Evolutionary conservation across 2,888 invertebrate genomes (phyloP).

Genomic region (Abrostola tripartita): DNA sequence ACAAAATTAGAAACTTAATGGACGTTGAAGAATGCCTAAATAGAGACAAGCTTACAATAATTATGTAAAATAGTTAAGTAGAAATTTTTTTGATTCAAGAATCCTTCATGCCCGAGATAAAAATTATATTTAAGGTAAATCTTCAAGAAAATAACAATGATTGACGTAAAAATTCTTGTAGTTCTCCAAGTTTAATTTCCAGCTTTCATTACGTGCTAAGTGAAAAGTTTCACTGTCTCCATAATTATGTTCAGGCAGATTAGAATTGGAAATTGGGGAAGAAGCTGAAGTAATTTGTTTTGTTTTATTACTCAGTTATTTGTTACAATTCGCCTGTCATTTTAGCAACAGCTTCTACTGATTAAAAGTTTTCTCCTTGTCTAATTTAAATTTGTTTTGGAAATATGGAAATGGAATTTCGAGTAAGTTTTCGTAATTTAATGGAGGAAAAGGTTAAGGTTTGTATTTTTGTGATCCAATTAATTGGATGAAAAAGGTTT

Average conservation of each 20-base stretch:
- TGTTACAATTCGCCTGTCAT: constrained; percentile 43
- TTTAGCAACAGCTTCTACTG: constrained; percentile 40
- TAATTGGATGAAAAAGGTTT: not conserved
- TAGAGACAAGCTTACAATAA: no score
- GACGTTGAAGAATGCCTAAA: not conserved
- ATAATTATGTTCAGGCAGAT: constrained; percentile 64
- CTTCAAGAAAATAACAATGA: constrained; percentile 48
- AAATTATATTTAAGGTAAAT: constrained; percentile 12
- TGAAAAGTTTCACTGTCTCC: constrained; percentile 70
- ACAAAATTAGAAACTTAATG: constrained; percentile 17
- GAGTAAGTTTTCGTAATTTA: constrained; percentile 21
- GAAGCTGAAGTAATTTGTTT: constrained; percentile 62
- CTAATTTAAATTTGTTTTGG: constrained; percentile 42
- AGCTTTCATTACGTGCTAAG: constrained; percentile 66
- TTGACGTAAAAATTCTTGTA: constrained; percentile 55
- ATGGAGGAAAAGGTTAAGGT: constrained; percentile 13
- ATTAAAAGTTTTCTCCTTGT: constrained; percentile 35
- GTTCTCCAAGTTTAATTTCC: constrained; percentile 59
- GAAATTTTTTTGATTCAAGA: no score
- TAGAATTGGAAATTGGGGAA: constrained; percentile 67
- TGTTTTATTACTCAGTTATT: constrained; percentile 55
- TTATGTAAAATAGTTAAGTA: no score
- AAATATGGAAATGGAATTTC: constrained; percentile 31
- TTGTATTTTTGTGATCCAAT: constrained; percentile 2
- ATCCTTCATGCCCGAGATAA: not conserved